phyloP scores from a whole-genome alignment of 2,113 vertebrate species.

The Cyphomyrus discorhynchus region DNA sequence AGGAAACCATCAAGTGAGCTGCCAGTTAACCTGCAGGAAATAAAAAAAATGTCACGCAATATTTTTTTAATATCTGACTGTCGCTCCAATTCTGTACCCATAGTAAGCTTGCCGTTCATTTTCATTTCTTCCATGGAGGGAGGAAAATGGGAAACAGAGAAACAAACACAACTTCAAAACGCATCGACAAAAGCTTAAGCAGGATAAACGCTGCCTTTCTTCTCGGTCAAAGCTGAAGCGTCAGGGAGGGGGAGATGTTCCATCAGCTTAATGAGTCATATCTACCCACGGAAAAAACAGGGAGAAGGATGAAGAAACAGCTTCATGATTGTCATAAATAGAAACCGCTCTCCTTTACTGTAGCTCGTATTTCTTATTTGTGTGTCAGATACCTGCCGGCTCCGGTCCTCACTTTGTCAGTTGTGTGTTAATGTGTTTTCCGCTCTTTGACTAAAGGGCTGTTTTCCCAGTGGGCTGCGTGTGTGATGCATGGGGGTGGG shows the following conservation, averaged over 20 bases:
- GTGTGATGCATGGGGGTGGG: neutral
- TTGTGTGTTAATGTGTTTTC: neutral
- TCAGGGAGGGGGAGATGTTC: slow-evolving; percentile 15
- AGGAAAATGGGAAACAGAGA: neutral
- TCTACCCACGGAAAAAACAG: slow-evolving; percentile 18
- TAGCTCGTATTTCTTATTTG: neutral
- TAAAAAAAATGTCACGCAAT: neutral
- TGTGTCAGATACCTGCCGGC: neutral
- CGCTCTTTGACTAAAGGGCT: neutral
- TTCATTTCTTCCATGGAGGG: slow-evolving; percentile 2
- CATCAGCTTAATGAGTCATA: slow-evolving; percentile 33
- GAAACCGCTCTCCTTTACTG: neutral
- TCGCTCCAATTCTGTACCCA: neutral
- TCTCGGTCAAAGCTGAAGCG: slow-evolving; percentile 24
- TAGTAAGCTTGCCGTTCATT: neutral
- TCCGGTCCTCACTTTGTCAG: neutral
- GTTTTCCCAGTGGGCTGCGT: neutral
- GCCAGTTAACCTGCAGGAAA: neutral
- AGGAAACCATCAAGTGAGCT: neutral
- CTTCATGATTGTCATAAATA: slow-evolving; percentile 3
- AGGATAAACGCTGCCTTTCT: slow-evolving; percentile 26
- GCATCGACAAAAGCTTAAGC: slow-evolving; percentile 25
- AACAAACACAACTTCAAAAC: slow-evolving; percentile 17
- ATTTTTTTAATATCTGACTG: neutral
- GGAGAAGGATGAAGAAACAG: neutral